These are phyloP conservation scores for Drosophila repleta DNA, from an alignment of 1,140 invertebrate genomes.

Conservation along the genomic window DNA sequence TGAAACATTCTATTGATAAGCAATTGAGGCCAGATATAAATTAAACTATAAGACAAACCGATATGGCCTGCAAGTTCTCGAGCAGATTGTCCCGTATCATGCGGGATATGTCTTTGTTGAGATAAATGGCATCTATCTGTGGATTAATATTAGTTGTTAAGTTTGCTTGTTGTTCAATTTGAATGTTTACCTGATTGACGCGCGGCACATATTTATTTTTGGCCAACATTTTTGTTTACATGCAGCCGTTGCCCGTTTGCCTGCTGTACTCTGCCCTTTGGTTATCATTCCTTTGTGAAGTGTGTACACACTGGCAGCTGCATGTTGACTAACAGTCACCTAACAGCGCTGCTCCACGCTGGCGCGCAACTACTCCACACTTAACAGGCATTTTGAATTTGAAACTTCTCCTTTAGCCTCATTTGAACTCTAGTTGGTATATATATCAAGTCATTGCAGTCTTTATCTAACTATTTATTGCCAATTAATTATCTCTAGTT, in stretches of 20 bases:
- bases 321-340: background rate
- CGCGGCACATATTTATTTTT: slow-evolving; percentile 80
- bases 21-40: background rate
- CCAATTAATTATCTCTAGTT: slow-evolving; percentile 27
- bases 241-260: slow-evolving; percentile 34
- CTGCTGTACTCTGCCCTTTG: slow-evolving; percentile 66
- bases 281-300: slow-evolving; percentile 42
- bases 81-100: slow-evolving; percentile 85
- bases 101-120: slow-evolving; percentile 86
- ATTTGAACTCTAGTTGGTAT: slow-evolving; percentile 6
- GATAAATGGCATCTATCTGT: slow-evolving; percentile 85
- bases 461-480: slow-evolving; percentile 37
- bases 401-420: background rate
- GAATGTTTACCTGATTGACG: slow-evolving; percentile 84
- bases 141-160: slow-evolving; percentile 1
- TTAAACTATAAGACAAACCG: slow-evolving; percentile 77
- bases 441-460: background rate
- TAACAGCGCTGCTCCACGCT: slow-evolving; percentile 10
- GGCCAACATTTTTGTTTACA: slow-evolving; percentile 66
- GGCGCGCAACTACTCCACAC: background rate
- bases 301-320: slow-evolving; percentile 16
- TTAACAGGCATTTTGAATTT: background rate
- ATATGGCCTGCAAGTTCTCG: slow-evolving; percentile 85
- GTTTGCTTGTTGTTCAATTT: background rate
- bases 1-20: slow-evolving; percentile 14